Percentiles rank a stretch among this genome's conserved stretches.
Evolutionary conservation across 2,797 vertebrate species (phyloP).

Genomic region (Cossypha niveicapilla): DNA sequence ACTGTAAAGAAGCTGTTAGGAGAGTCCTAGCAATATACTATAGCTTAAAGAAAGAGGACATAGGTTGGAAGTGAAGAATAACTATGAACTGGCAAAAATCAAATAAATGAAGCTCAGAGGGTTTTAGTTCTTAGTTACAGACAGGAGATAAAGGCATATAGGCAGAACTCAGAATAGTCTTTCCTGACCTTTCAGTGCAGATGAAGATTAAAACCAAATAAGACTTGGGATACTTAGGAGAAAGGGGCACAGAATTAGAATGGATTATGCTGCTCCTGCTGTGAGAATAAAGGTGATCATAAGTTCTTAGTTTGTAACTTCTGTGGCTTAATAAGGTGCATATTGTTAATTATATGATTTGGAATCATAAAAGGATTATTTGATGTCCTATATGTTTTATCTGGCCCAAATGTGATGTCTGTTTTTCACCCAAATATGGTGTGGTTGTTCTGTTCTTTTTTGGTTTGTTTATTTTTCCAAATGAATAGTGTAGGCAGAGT

Average conservation of each 20-base stretch:
- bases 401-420: not conserved
- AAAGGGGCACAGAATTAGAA: not conserved
- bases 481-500: not conserved
- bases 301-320: not conserved
- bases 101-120: not conserved
- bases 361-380: not conserved
- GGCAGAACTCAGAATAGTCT: not conserved
- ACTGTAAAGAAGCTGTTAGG: not conserved
- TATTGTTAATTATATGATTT: not conserved
- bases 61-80: slow-evolving; percentile 5
- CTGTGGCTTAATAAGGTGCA: not conserved
- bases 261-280: not conserved
- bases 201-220: not conserved
- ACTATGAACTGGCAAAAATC: not conserved
- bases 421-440: too few species aligned
- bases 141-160: not conserved
- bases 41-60: not conserved
- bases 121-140: not conserved
- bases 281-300: not conserved
- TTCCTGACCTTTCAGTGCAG: not conserved
- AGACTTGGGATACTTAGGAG: not conserved
- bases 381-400: not conserved
- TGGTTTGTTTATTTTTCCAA: fast-evolving
- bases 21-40: not conserved
- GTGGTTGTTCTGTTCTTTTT: not conserved